Conservation (phyloP, 2,888 invertebrate genomes). For the Drosophila longiperda region DNA sequence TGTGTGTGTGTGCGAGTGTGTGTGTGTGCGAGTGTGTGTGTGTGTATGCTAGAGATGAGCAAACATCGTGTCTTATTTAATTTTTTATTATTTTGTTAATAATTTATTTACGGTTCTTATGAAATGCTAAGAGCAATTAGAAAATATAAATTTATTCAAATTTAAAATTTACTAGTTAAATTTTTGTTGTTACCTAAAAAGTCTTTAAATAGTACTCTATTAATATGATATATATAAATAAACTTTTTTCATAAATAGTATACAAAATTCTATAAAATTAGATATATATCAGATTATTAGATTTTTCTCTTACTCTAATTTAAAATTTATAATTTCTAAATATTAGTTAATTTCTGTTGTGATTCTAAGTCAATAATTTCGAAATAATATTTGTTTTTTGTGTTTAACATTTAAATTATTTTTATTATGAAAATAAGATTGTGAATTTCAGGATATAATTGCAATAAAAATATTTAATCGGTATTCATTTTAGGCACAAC, state of each 20-base stretch:
- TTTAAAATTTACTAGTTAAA: too few species aligned
- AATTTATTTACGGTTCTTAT: neutral
- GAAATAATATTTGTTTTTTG: neutral
- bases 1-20: slow-evolving; percentile 2
- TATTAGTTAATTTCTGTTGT: neutral
- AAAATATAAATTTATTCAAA: too few species aligned
- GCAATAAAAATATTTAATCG: neutral
- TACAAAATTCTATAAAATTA: neutral
- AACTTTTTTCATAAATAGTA: neutral
- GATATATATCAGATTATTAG: neutral
- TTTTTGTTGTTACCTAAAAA: too few species aligned
- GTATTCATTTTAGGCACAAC: slow-evolving; percentile 1
- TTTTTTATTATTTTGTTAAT: neutral
- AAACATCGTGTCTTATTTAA: slow-evolving; percentile 1
- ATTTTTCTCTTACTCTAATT: neutral
- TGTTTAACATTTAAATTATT: neutral
- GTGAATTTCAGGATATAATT: too few species aligned
- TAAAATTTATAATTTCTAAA: neutral
- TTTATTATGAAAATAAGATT: neutral
- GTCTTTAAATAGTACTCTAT: neutral
- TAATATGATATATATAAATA: neutral
- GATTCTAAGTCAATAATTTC: neutral
- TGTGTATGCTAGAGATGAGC: slow-evolving; percentile 36
- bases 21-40: slow-evolving; percentile 1
- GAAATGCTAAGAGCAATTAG: neutral